A percentile compares a stretch with the other conserved stretches of the same genome.
Conservation (phyloP, 64 coral and sea anemone species). For the Porites lutea region DNA sequence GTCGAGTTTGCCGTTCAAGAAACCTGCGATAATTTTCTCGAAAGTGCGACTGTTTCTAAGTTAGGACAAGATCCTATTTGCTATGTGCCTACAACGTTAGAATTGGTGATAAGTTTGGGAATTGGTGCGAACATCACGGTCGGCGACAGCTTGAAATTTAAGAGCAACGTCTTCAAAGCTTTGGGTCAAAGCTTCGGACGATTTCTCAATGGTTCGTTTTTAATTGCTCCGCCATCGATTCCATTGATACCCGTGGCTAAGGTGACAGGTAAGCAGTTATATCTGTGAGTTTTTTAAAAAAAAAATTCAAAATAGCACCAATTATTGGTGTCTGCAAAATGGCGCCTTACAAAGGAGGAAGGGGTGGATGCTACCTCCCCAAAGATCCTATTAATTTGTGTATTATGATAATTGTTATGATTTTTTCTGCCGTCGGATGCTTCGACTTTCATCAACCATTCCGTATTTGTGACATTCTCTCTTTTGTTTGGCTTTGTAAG, state of each 20-base stretch:
- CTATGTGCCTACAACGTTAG: background rate
- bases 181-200: conserved; percentile 31
- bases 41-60: conserved; percentile 16
- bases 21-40: conserved; percentile 57
- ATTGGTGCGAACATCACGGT: conserved; percentile 41
- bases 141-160: conserved; percentile 27
- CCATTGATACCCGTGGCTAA: conserved; percentile 49
- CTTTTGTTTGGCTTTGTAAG: no score
- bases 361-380: no score
- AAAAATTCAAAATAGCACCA: no score
- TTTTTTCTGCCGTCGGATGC: no score
- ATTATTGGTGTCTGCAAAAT: no score
- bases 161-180: conserved; percentile 45
- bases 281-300: no score
- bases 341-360: no score
- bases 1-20: conserved; percentile 24
- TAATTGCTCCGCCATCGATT: conserved; percentile 14
- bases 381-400: no score
- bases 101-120: conserved; percentile 45
- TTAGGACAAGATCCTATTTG: conserved; percentile 46
- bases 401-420: no score
- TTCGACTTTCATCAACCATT: no score
- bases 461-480: no score
- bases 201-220: conserved; percentile 23
- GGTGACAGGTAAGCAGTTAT: conserved; percentile 60